phyloP scores from a whole-genome alignment of 1,140 invertebrate species.

The Periplaneta americana region DNA sequence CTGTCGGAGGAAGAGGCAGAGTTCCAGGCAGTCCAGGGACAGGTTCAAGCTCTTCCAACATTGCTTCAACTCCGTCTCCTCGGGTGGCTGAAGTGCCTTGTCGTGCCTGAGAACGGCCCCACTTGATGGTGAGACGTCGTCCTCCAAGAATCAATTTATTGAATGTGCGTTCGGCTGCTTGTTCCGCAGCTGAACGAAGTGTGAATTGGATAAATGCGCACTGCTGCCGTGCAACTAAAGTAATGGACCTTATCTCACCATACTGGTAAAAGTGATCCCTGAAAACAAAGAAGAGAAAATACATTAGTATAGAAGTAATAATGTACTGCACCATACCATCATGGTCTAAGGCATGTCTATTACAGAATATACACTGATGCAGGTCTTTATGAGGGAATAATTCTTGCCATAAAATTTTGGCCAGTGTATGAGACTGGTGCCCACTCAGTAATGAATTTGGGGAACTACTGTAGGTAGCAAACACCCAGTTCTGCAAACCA shows the following conservation, averaged over 20 bases:
- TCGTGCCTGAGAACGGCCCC: constrained; percentile 87
- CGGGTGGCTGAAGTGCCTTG: constrained; percentile 30
- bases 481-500: no score
- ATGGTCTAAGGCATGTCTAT: no score
- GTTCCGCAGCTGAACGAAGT: constrained; percentile 79
- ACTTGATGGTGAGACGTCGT: constrained; percentile 88
- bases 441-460: no score
- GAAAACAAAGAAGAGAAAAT: constrained; percentile 23
- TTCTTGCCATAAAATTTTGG: no score
- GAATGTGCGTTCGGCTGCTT: constrained; percentile 93
- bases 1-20: constrained; percentile 71
- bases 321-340: no score
- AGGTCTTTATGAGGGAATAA: no score
- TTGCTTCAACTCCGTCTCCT: constrained; percentile 24
- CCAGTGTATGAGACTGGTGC: no score
- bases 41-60: constrained; percentile 58
- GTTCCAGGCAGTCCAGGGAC: constrained; percentile 81
- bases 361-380: no score
- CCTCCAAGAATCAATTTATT: constrained; percentile 90
- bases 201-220: constrained; percentile 99
- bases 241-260: constrained; percentile 95
- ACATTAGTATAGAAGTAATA: no score
- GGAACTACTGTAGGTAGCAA: no score
- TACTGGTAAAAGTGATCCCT: constrained; percentile 96
- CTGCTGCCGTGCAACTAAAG: constrained; percentile 87